phyloP scores from a whole-genome alignment of 2,113 vertebrate genomes.

The Mirza zaza region DNA sequence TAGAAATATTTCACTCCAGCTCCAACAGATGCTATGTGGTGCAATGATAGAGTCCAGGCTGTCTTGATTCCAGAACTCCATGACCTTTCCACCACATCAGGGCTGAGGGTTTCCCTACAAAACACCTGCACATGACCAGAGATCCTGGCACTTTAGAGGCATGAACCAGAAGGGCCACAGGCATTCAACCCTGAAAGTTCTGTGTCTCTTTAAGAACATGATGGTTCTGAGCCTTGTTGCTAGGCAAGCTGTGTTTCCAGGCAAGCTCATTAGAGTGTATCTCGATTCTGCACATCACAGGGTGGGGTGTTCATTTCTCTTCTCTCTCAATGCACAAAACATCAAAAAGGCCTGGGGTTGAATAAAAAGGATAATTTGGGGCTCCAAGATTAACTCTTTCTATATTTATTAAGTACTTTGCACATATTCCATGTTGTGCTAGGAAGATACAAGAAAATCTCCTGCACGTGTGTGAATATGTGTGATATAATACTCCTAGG shows the following conservation, averaged over 20 bases:
- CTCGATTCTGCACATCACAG: background rate
- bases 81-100: background rate
- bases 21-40: background rate
- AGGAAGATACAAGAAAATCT: background rate
- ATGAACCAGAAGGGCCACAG: background rate
- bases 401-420: background rate
- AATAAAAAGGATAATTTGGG: background rate
- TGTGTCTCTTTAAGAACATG: constrained; percentile 5
- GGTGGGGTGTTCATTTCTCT: background rate
- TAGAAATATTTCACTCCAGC: background rate
- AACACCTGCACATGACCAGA: background rate
- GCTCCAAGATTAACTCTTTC: background rate
- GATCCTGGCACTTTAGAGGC: background rate
- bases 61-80: no score
- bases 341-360: background rate
- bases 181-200: background rate
- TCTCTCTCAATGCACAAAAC: background rate
- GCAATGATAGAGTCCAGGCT: background rate
- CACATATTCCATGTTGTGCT: background rate
- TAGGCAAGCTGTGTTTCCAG: constrained; percentile 30
- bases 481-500: rapidly evolving
- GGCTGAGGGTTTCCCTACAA: background rate
- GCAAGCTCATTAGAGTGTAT: constrained; percentile 29
- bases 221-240: background rate
- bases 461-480: rapidly evolving